Percentiles rank a stretch among this genome's conserved stretches.
These are phyloP conservation scores for cat (Felis catus) DNA, from an alignment of 2,113 vertebrate genomes.

Conservation along the genomic window F.catus_Fca126_mat1.0 CM031415.1:185869501-185870000, in stretches of 20 bases:
- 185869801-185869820: neutral
- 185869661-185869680: neutral
- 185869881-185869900: neutral
- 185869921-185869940: neutral
- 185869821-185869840: neutral
- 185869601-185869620: neutral
- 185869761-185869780: neutral
- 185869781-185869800: neutral
- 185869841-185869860: neutral
- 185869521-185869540: neutral
- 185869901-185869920: neutral
- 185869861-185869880: neutral
- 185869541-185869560: neutral
- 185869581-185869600: neutral
- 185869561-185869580: neutral
- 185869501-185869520: neutral
- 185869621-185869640: neutral
- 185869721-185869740: neutral
- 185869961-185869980: neutral
- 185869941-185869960: neutral
- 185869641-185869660: neutral
- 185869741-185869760: neutral
- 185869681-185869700: neutral
- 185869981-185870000: neutral
- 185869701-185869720: neutral